Base-by-base conservation (phyloP, 92 coral and sea anemone genomes). In the Ricordea florida region DNA sequence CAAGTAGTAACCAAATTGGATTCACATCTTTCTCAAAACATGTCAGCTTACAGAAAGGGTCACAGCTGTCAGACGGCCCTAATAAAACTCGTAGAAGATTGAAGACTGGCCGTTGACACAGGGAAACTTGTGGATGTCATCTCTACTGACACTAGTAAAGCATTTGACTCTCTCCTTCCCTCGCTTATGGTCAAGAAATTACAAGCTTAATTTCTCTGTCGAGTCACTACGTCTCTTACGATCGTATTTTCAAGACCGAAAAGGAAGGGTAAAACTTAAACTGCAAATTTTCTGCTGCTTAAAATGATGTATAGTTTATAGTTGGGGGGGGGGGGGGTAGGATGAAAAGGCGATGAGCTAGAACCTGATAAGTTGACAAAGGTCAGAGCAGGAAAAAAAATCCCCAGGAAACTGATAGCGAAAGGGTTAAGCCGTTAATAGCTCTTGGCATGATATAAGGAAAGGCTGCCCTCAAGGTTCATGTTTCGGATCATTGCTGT, bases 391-490 rank as follows among this genome's bases (percentile, higher is more conserved):
- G n/a, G n/a, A n/a, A n/a, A n/a, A n/a, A n/a, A n/a, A n/a, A n/a
- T n/a, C n/a, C n/a, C n/a, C n/a, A n/a, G n/a, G n/a, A n/a, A n/a
- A n/a, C n/a, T n/a, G n/a, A n/a, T n/a, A n/a, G n/a, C n/a, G n/a
- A n/a, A n/a, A n/a, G n/a, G 23, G 57, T 49, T 49, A 49, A 29
- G 20, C 48, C n/a, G 42, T 57, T 23, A 29, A 36, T 55, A 80
- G 86, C 38, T 26, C 30, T 35, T 70, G 81, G 69, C 15, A 58
- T 0, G 44, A 72, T 5, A 50, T 73, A 15, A 31, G 33, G 35
- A 47, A 21, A 46, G 79, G 51, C 1, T 72, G 72, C 47, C 79
- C 73, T 6, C 79, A 72, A 20, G 57, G 79, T 7, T 72, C 78
- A 9, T 4, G 28, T 1, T 48, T 70, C 56, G 78, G 82, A 67